These are phyloP conservation scores for Entosphenus tridentatus DNA, from an alignment of 2,113 vertebrate species.

Conservation along the genomic window DNA sequence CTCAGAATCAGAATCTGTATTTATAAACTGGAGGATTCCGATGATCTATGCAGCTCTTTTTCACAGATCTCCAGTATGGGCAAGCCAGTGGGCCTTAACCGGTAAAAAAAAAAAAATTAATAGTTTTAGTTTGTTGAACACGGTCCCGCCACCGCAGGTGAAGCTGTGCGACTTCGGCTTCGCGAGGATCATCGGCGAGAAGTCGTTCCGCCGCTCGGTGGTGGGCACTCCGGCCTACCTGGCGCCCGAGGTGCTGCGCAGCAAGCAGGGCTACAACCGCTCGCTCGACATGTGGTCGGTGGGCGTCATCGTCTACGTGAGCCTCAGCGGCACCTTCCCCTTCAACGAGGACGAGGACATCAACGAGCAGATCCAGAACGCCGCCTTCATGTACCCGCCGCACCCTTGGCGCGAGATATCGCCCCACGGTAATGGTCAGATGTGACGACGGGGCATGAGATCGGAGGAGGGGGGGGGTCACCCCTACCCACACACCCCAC, in stretches of 20 bases:
- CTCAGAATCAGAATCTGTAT: too few relatives aligned
- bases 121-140: too few relatives aligned
- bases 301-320: conserved; percentile 84
- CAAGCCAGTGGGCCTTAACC: too few relatives aligned
- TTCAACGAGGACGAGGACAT: conserved; percentile 97
- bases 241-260: conserved; percentile 57
- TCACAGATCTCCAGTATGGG: too few relatives aligned
- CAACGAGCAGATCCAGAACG: conserved; percentile 93
- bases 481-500: too few relatives aligned
- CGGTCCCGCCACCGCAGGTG: conserved; percentile 30
- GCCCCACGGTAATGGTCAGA: conserved; percentile 39
- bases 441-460: too few relatives aligned
- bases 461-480: too few relatives aligned
- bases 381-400: conserved; percentile 92
- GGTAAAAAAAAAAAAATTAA: too few relatives aligned
- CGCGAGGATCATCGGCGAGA: conserved; percentile 67
- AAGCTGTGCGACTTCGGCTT: conserved; percentile 77
- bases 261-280: conserved; percentile 84
- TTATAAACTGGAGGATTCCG: too few relatives aligned
- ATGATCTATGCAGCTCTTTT: too few relatives aligned
- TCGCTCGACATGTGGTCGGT: conserved; percentile 98
- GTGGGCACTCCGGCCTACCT: conserved; percentile 69
- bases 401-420: conserved; percentile 90
- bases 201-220: conserved; percentile 65
- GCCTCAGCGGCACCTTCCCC: conserved; percentile 83